Evolutionary conservation across 2,113 vertebrate species (phyloP).

Genomic region (Pantherophis guttatus): DNA sequence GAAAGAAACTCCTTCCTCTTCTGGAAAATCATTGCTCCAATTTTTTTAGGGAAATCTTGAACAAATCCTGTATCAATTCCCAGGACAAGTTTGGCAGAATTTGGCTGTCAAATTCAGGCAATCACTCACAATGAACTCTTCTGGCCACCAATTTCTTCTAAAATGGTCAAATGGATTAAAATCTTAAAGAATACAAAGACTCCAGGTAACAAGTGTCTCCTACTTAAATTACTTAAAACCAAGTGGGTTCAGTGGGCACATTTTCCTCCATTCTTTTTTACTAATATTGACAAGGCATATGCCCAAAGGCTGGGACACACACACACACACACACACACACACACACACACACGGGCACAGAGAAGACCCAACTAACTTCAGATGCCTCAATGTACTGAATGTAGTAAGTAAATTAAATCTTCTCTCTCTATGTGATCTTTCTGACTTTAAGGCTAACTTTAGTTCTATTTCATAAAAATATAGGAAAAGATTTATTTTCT

Average conservation of each 20-base stretch:
- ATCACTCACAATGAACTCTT: not conserved
- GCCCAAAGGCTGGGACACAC: not conserved
- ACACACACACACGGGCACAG: not conserved
- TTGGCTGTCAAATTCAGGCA: not conserved
- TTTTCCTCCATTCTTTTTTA: not conserved
- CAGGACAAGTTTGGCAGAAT: not conserved
- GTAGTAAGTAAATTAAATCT: not conserved
- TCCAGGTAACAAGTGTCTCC: not conserved
- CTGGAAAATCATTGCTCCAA: not conserved
- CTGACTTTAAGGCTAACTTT: not conserved
- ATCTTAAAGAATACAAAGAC: not conserved
- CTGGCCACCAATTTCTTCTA: not conserved
- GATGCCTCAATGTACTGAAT: not conserved
- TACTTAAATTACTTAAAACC: not conserved
- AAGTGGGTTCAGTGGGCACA: not conserved
- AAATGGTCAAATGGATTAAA: not conserved
- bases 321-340: not conserved
- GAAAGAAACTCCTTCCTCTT: not conserved
- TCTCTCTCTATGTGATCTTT: not conserved
- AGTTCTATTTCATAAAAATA: not conserved
- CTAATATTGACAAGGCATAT: not conserved
- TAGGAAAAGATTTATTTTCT: not conserved
- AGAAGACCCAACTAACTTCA: not conserved
- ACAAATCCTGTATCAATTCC: not conserved
- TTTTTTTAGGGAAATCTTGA: not conserved